phyloP scores from a whole-genome alignment of 2,888 invertebrate genomes.

The Eucera pruinosa region DNA sequence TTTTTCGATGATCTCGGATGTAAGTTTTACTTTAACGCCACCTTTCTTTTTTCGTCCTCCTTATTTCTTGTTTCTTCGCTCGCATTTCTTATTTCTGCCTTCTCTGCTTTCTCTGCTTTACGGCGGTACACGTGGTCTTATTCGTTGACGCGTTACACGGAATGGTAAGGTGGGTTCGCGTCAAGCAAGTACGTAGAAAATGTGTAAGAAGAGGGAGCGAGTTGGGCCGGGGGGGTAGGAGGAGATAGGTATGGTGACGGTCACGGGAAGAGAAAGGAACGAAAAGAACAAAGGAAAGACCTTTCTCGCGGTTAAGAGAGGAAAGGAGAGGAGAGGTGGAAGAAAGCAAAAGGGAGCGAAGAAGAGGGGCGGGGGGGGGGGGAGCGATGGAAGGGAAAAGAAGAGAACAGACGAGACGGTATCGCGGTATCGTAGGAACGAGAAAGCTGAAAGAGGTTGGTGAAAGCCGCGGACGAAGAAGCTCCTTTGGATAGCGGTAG shows the following conservation, averaged over 20 bases:
- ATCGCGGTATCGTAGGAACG: constrained; percentile 66
- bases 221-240: too few relatives aligned
- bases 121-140: too few relatives aligned
- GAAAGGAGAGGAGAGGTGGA: not conserved
- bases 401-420: too few relatives aligned
- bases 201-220: too few relatives aligned
- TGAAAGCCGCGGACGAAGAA: constrained; percentile 81
- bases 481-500: constrained; percentile 69
- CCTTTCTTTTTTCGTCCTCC: not conserved
- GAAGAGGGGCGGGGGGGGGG: constrained; percentile 59
- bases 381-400: constrained; percentile 64
- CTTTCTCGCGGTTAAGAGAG: too few relatives aligned
- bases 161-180: too few relatives aligned
- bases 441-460: constrained; percentile 82
- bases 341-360: constrained; percentile 54
- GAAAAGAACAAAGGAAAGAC: not conserved
- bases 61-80: too few relatives aligned
- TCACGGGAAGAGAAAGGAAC: constrained; percentile 14
- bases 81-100: too few relatives aligned
- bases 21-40: constrained; percentile 69
- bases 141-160: too few relatives aligned
- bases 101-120: not conserved
- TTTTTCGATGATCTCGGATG: constrained; percentile 82
- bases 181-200: too few relatives aligned
- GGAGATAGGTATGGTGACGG: too few relatives aligned